Evolutionary conservation across 2,797 vertebrate genomes (phyloP).

Genomic region (Takifugu rubripes): DNA sequence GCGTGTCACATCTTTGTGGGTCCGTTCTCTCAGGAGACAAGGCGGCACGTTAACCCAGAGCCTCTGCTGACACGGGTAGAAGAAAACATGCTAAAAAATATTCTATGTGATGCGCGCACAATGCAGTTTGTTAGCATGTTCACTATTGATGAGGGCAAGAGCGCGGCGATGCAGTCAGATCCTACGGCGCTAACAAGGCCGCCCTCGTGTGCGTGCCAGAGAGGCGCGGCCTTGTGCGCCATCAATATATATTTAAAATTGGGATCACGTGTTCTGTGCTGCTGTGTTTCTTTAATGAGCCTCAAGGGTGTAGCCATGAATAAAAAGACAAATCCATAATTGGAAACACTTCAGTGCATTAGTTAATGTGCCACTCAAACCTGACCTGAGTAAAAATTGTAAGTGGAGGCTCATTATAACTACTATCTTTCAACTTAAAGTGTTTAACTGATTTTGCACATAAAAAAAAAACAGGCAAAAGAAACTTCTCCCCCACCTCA

Average conservation of each 20-base stretch:
- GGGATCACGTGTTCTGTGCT: constrained; percentile 32
- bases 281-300: constrained; percentile 53
- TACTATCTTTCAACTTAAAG: background rate
- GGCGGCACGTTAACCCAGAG: constrained; percentile 17
- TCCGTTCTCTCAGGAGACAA: constrained; percentile 29
- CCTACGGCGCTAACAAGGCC: constrained; percentile 23
- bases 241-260: constrained; percentile 44
- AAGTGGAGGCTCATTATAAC: constrained; percentile 5
- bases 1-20: constrained; percentile 44
- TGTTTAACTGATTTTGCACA: background rate
- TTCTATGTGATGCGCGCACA: constrained; percentile 7
- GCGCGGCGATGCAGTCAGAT: constrained; percentile 25
- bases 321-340: constrained; percentile 49
- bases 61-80: constrained; percentile 33
- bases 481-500: constrained; percentile 12
- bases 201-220: constrained; percentile 24
- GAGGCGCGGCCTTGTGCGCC: constrained; percentile 7
- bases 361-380: constrained; percentile 38
- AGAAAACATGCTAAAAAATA: constrained; percentile 9
- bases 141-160: constrained; percentile 9
- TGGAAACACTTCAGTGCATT: constrained; percentile 39
- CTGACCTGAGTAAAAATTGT: constrained; percentile 3
- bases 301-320: constrained; percentile 32
- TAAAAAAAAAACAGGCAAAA: background rate
- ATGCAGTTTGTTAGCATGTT: background rate